A percentile compares a stretch with the other conserved stretches of the same genome.
Evolutionary conservation across 2,113 vertebrate genomes (phyloP).

Genomic region (Tenrec ecaudatus): DNA sequence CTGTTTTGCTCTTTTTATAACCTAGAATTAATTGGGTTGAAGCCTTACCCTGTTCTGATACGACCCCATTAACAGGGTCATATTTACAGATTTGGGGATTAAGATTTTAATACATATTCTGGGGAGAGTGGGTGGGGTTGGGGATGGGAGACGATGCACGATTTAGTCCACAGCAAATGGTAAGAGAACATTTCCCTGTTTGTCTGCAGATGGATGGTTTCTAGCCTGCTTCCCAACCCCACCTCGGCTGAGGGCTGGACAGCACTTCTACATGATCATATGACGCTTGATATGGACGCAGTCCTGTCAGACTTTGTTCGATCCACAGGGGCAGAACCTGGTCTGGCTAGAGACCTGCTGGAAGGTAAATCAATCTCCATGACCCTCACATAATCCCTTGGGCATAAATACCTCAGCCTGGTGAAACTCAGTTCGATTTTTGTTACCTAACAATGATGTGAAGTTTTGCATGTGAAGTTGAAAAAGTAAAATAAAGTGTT

Average conservation of each 20-base stretch:
- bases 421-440: background rate
- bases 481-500: background rate
- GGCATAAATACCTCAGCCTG: background rate
- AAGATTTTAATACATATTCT: background rate
- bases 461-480: too few relatives aligned
- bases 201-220: conserved; percentile 93
- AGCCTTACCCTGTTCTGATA: background rate
- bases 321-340: conserved; percentile 99
- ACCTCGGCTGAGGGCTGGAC: conserved; percentile 92
- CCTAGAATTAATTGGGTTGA: background rate
- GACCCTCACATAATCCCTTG: background rate
- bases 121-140: background rate
- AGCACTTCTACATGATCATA: conserved; percentile 95
- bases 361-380: conserved; percentile 92
- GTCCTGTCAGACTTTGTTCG: conserved; percentile 99
- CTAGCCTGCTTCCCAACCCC: conserved; percentile 91
- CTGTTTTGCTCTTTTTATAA: background rate
- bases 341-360: conserved; percentile 99
- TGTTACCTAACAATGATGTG: too few relatives aligned
- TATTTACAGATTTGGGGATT: background rate
- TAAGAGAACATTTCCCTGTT: conserved; percentile 42
- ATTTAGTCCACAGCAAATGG: background rate
- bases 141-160: background rate
- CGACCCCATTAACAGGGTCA: background rate
- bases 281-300: conserved; percentile 99